Conservation (phyloP, 1,140 invertebrate species). For the Solenopsis fugax region DNA sequence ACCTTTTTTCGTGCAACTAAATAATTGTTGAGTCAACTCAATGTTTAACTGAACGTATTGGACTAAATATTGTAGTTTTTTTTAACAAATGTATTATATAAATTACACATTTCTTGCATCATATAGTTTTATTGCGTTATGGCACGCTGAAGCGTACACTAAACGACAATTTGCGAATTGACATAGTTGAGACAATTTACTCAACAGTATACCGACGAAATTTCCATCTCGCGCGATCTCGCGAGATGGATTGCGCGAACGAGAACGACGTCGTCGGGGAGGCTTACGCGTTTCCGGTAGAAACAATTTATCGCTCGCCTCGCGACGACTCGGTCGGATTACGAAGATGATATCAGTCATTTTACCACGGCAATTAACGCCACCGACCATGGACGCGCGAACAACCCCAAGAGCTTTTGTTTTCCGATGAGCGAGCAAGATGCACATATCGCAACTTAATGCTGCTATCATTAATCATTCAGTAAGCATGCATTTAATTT, state of each 20-base stretch:
- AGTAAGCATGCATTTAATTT: slow-evolving; percentile 16
- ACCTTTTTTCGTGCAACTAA: too few relatives aligned
- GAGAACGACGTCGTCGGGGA: slow-evolving; percentile 7
- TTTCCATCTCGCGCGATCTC: slow-evolving; percentile 48
- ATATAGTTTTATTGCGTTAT: not conserved
- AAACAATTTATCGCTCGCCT: slow-evolving; percentile 66
- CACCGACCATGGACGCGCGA: slow-evolving; percentile 47
- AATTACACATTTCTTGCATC: not conserved
- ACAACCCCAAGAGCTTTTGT: slow-evolving; percentile 60
- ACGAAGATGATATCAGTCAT: slow-evolving; percentile 77
- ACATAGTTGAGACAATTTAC: slow-evolving; percentile 37
- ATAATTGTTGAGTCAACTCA: too few relatives aligned
- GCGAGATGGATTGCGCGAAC: slow-evolving; percentile 7
- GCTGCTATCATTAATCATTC: slow-evolving; percentile 63
- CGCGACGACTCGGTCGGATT: slow-evolving; percentile 59
- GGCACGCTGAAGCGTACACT: not conserved
- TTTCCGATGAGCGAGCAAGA: slow-evolving; percentile 56
- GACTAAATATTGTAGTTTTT: too few relatives aligned
- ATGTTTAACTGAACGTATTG: too few relatives aligned
- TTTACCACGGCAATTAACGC: slow-evolving; percentile 80
- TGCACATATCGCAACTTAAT: slow-evolving; percentile 61
- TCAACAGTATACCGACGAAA: slow-evolving; percentile 30
- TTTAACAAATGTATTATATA: not conserved
- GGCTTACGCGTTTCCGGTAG: slow-evolving; percentile 61
- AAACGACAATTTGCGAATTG: slow-evolving; percentile 4